Evolutionary conservation across 2,797 vertebrate genomes (phyloP).

Genomic region (Eremophila alpestris): DNA sequence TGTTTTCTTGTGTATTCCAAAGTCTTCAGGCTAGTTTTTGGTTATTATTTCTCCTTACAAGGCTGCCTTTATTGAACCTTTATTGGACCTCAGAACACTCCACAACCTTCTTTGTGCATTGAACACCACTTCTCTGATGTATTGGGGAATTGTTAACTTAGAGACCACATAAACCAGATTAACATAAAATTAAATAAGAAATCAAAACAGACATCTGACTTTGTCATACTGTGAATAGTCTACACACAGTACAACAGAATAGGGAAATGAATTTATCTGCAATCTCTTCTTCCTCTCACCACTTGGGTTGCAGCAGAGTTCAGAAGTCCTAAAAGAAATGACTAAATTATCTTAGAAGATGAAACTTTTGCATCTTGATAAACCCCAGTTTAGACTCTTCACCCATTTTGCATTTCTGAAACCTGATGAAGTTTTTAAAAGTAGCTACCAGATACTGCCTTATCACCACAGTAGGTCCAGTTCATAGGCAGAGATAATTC

Average conservation of each 20-base stretch:
- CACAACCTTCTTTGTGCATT: not conserved
- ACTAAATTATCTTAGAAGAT: not conserved
- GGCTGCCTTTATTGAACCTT: not conserved
- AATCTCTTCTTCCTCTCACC: not conserved
- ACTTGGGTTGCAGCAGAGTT: not conserved
- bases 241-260: fast-evolving
- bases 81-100: not conserved
- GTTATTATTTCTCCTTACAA: not conserved
- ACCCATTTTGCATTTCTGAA: not conserved
- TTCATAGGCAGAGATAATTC: not conserved
- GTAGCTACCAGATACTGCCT: not conserved
- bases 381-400: not conserved
- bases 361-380: not conserved
- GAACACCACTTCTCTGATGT: not conserved
- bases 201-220: not conserved
- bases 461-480: not conserved
- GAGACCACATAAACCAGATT: not conserved
- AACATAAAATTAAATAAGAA: not conserved
- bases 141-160: not conserved
- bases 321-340: not conserved
- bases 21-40: not conserved
- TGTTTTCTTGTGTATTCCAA: not conserved
- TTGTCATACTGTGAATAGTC: not conserved
- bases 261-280: not conserved
- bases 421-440: not conserved